Evolutionary conservation across 2,113 vertebrate genomes (phyloP).

Genomic region (Excalfactoria chinensis): DNA sequence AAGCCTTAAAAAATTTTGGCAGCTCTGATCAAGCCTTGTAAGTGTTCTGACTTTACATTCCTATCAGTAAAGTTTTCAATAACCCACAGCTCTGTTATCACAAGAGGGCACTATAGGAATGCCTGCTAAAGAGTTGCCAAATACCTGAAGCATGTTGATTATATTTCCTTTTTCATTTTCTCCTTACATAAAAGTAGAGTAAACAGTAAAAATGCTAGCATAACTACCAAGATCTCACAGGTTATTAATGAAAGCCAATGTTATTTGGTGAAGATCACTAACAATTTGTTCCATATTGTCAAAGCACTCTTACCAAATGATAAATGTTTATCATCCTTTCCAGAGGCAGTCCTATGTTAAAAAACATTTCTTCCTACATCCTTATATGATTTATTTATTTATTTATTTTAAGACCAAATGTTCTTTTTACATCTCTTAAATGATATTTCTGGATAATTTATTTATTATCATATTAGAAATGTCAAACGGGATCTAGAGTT

Average conservation of each 20-base stretch:
- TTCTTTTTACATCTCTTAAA: neutral
- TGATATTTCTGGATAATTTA: neutral
- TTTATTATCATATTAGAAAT: neutral
- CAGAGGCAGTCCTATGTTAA: neutral
- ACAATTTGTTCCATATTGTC: neutral
- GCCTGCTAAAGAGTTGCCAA: neutral
- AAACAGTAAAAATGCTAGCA: neutral
- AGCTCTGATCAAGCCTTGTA: neutral
- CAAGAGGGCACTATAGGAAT: conserved; percentile 45
- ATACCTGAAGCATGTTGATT: neutral
- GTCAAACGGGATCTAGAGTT: neutral
- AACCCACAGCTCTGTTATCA: neutral
- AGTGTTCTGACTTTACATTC: neutral
- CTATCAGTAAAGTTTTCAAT: neutral
- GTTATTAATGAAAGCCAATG: neutral
- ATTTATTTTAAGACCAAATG: neutral
- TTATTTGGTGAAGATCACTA: neutral
- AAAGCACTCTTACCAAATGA: neutral
- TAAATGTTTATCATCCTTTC: neutral
- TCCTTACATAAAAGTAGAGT: neutral
- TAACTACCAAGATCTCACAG: neutral
- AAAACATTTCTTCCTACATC: neutral
- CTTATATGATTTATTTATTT: too few relatives aligned
- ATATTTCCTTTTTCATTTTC: neutral
- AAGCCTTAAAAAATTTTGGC: conserved; percentile 1